Evolutionary conservation across 1,140 invertebrate genomes (phyloP), one percentile per base, ranked within the genome.

Genomic region (Apocrypta bakeri): DNA sequence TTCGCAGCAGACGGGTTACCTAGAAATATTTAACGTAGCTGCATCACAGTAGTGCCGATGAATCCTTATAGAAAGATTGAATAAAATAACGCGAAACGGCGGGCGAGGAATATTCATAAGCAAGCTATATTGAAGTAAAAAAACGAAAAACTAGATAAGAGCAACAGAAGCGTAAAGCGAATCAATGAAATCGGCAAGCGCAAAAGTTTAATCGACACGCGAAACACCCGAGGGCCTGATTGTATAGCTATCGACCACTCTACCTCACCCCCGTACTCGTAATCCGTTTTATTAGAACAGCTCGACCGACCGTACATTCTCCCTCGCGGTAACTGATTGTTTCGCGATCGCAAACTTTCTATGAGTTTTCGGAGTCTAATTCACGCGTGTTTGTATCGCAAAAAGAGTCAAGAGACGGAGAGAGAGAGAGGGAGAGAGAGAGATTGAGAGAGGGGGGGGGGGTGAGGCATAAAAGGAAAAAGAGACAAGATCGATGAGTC

Each of bases 401-500:
- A 56, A 56, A 73, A 12, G 29, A 37, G 6, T 9, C n/a, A 37
- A 56, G 29, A 72, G 17, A 37, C 68, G 25, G 74, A 11, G 29
- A 64, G 48, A 27, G 21, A 29, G 2, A 56, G 33, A 66, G 33
- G 56, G 48, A 66, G 21, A 71, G 42, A 71, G 24, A 24, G 48
- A 27, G 42, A 40, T 6, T 12, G 56, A 40, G 66, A 21, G 61
- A 63, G 25, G n/a, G n/a, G n/a, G n/a, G n/a, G n/a, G n/a, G n/a
- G n/a, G n/a, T n/a, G n/a, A 56, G 40, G 27, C 11, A 74, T 33
- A 79, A 76, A 80, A 66, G 72, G 56, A 72, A 79, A 21, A 0
- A 31, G 1, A n/a, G 75, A 1, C 66, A 84, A 82, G 76, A 79
- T 73, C 66, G 73, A 75, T 82, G 73, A 68, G 73, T 66, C 77